These are phyloP conservation scores for Eudemis profundana DNA, from an alignment of 2,888 invertebrate species.

Conservation along the genomic window DNA sequence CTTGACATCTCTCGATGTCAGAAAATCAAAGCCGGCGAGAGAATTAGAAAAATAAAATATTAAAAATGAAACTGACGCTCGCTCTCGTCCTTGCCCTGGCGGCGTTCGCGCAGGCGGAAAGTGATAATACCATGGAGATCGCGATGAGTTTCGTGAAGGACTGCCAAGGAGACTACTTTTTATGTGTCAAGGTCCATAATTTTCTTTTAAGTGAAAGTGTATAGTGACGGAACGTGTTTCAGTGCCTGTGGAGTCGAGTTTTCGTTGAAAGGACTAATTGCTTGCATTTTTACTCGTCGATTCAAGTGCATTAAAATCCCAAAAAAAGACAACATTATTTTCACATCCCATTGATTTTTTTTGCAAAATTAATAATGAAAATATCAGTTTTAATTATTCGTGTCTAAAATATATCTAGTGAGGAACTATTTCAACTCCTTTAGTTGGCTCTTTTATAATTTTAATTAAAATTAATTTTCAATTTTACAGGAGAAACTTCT, in stretches of 20 bases:
- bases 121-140: constrained; percentile 85
- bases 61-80: constrained; percentile 70
- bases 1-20: constrained; percentile 78
- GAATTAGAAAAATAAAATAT: constrained; percentile 52
- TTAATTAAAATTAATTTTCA: constrained; percentile 24
- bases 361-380: not conserved
- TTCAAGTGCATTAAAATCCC: constrained; percentile 15
- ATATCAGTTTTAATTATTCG: not conserved
- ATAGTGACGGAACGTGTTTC: constrained; percentile 58
- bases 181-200: constrained; percentile 90
- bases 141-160: constrained; percentile 89
- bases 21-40: constrained; percentile 63
- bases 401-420: too few relatives aligned
- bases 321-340: too few relatives aligned
- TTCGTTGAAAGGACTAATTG: constrained; percentile 51
- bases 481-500: constrained; percentile 88
- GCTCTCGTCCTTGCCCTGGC: constrained; percentile 71
- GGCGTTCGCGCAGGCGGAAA: constrained; percentile 73
- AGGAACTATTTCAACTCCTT: too few relatives aligned
- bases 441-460: not conserved
- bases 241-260: constrained; percentile 55
- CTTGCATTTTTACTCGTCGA: constrained; percentile 51
- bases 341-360: not conserved
- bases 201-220: constrained; percentile 77
- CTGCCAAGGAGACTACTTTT: constrained; percentile 88